These are phyloP conservation scores for Ornithoptera priamus DNA, from an alignment of 2,888 invertebrate genomes.

Conservation along the genomic window DNA sequence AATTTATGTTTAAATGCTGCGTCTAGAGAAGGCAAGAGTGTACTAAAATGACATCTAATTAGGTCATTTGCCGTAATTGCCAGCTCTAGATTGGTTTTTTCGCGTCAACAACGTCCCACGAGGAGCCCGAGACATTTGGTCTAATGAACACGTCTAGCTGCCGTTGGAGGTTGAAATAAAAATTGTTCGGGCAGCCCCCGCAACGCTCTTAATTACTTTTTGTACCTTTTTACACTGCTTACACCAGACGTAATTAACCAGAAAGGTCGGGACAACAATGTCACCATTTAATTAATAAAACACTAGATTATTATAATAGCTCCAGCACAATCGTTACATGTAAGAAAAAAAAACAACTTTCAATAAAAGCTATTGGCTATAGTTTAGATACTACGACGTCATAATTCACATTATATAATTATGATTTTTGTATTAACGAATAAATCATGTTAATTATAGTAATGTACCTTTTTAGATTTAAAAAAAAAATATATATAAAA, in stretches of 20 bases:
- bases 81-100: conserved; percentile 75
- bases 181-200: conserved; percentile 34
- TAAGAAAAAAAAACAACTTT: neutral
- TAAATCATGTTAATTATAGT: too few species aligned
- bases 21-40: conserved; percentile 31
- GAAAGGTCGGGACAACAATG: conserved; percentile 16
- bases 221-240: conserved; percentile 24
- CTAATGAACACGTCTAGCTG: conserved; percentile 66
- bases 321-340: neutral
- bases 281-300: conserved; percentile 14
- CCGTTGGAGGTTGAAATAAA: conserved; percentile 39
- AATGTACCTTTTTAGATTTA: too few species aligned
- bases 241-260: conserved; percentile 25
- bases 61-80: conserved; percentile 76
- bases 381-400: too few species aligned
- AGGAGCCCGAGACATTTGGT: conserved; percentile 54
- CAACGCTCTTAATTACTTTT: conserved; percentile 38
- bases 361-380: too few species aligned
- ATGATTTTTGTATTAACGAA: too few species aligned
- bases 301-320: neutral
- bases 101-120: conserved; percentile 69
- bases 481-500: too few species aligned
- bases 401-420: too few species aligned
- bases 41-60: conserved; percentile 50
- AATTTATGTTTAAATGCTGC: conserved; percentile 32